Conservation (phyloP, 2,113 vertebrate species). For the Polyodon spathula region DNA sequence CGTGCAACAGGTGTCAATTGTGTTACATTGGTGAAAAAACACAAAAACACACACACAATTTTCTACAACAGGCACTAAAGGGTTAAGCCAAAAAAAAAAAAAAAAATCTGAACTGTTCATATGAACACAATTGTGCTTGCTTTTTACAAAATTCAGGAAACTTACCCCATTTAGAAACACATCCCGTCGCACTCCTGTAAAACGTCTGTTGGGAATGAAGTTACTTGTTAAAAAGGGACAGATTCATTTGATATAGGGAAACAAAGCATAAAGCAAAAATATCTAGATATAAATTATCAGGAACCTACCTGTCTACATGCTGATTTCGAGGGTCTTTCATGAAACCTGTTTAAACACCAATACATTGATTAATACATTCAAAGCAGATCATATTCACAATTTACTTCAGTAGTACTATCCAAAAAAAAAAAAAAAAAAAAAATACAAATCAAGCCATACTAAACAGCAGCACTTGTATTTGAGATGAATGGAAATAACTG, state of each 20-base stretch:
- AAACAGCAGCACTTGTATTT: too few species aligned
- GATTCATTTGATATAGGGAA: slow-evolving; percentile 39
- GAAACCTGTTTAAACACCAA: slow-evolving; percentile 80
- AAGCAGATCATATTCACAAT: too few species aligned
- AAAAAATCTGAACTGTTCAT: slow-evolving; percentile 12
- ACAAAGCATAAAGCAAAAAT: slow-evolving; percentile 43
- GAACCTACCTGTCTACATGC: slow-evolving; percentile 87
- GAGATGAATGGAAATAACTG: too few species aligned
- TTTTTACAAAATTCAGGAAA: too few species aligned
- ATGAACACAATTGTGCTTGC: neutral
- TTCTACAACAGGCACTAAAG: too few species aligned
- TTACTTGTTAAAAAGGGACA: slow-evolving; percentile 43
- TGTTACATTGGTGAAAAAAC: too few species aligned
- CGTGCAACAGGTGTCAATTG: too few species aligned
- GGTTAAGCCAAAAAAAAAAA: slow-evolving; percentile 11
- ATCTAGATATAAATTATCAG: slow-evolving; percentile 30
- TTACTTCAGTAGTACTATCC: too few species aligned
- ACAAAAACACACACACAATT: too few species aligned
- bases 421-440: too few species aligned
- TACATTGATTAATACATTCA: slow-evolving; percentile 9
- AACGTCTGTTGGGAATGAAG: slow-evolving; percentile 76
- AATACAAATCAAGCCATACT: too few species aligned
- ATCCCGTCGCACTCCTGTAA: slow-evolving; percentile 86
- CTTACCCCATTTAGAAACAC: slow-evolving; percentile 97
- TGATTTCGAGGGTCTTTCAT: slow-evolving; percentile 92